These are phyloP conservation scores for Coturnix japonica DNA, from an alignment of 2,113 vertebrate species.

Conservation along the genomic window DNA sequence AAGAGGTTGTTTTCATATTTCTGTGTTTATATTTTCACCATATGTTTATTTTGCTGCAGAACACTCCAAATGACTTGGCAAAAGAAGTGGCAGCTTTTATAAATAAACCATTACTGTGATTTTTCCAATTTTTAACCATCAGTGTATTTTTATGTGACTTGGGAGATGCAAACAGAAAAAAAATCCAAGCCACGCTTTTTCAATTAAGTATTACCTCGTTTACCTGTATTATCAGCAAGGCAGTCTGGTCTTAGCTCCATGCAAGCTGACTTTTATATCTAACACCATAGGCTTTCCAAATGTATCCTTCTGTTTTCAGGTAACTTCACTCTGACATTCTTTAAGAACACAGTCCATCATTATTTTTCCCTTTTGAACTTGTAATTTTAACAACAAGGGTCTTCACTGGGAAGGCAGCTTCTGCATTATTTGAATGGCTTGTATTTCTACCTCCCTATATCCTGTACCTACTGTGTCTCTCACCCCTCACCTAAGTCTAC, in stretches of 20 bases:
- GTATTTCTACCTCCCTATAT: neutral
- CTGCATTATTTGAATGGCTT: neutral
- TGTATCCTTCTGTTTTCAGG: constrained; percentile 2
- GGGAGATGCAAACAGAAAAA: neutral
- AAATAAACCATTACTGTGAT: constrained; percentile 24
- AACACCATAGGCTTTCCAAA: constrained; percentile 9
- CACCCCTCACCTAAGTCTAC: neutral
- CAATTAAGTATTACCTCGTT: constrained; percentile 28
- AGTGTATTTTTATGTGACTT: constrained; percentile 8
- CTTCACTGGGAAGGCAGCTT: neutral
- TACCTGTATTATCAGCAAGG: constrained; percentile 8
- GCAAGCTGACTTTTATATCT: constrained; percentile 26
- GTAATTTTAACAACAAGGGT: neutral
- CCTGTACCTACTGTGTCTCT: neutral
- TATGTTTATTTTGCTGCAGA: constrained; percentile 41
- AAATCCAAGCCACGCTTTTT: neutral
- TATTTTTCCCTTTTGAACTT: neutral
- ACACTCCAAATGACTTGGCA: neutral
- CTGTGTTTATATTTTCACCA: constrained; percentile 19
- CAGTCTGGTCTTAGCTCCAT: constrained; percentile 15
- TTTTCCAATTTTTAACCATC: constrained; percentile 23
- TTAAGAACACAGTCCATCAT: neutral
- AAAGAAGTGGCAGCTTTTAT: constrained; percentile 16
- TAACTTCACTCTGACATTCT: neutral
- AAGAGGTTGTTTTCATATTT: neutral